phyloP scores from a whole-genome alignment of 2,113 vertebrate species.

The Colaptes auratus region DNA sequence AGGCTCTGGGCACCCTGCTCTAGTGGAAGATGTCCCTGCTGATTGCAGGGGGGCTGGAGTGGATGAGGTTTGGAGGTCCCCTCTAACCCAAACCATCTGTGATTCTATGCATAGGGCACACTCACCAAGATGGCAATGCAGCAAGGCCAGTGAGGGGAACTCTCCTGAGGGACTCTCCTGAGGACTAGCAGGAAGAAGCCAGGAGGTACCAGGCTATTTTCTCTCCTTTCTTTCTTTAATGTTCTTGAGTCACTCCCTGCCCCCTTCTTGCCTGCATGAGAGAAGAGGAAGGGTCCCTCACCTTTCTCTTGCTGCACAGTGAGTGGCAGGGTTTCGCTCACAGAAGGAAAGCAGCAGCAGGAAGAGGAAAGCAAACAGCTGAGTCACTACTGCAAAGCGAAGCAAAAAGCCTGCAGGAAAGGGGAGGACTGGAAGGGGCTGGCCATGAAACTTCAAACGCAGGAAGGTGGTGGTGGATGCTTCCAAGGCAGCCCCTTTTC shows the following conservation, averaged over 20 bases:
- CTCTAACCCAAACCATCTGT: no score
- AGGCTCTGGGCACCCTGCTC: no score
- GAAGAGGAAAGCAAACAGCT: conserved; percentile 31
- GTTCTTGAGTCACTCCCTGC: not conserved
- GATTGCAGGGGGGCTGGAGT: no score
- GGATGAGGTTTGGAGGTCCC: no score
- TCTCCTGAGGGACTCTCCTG: not conserved
- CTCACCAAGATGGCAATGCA: not conserved
- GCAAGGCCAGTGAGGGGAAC: not conserved
- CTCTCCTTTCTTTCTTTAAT: not conserved
- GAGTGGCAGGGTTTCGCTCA: not conserved
- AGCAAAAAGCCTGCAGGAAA: not conserved
- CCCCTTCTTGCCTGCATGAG: not conserved
- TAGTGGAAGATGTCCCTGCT: no score
- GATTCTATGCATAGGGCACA: no score
- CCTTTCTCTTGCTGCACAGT: not conserved
- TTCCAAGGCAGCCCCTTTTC: not conserved
- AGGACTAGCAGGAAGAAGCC: not conserved
- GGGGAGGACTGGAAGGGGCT: not conserved
- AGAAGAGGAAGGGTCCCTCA: not conserved
- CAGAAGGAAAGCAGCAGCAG: not conserved
- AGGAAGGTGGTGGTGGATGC: not conserved
- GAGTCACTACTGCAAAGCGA: not conserved
- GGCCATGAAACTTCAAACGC: not conserved
- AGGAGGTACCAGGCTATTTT: not conserved